A percentile compares a stretch with the other conserved stretches of the same genome.
Evolutionary conservation across 1,140 invertebrate species (phyloP).

Genomic region (Cheumatopsyche charites): DNA sequence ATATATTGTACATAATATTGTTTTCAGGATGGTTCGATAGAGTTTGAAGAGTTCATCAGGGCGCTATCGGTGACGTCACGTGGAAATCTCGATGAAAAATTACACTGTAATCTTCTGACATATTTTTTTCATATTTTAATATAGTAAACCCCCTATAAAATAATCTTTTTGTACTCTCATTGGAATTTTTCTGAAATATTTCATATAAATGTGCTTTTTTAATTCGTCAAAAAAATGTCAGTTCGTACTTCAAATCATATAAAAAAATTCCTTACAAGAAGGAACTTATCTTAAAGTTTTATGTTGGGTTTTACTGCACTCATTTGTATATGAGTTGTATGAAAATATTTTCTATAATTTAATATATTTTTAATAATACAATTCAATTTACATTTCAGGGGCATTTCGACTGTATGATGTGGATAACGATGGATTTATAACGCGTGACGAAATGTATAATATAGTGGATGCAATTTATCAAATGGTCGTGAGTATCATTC

Average conservation of each 20-base stretch:
- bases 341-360: too few relatives aligned
- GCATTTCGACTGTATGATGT: conserved; percentile 97
- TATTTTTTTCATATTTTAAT: conserved; percentile 20
- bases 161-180: background rate
- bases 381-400: conserved; percentile 71
- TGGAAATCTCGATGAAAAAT: conserved; percentile 94
- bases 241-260: too few relatives aligned
- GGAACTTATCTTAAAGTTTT: too few relatives aligned
- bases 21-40: conserved; percentile 92
- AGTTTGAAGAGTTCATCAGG: conserved; percentile 97
- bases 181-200: too few relatives aligned
- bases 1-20: background rate
- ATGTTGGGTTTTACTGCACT: too few relatives aligned
- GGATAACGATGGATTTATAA: conserved; percentile 98
- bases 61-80: conserved; percentile 94
- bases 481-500: conserved; percentile 96
- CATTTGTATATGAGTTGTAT: too few relatives aligned
- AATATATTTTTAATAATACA: background rate
- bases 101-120: conserved; percentile 83
- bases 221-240: too few relatives aligned
- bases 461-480: conserved; percentile 99
- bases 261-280: too few relatives aligned
- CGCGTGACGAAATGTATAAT: conserved; percentile 97
- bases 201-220: too few relatives aligned
- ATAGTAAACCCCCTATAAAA: conserved; percentile 3